These are phyloP conservation scores for Pygoscelis antarcticus DNA, from an alignment of 2,113 vertebrate species.

Conservation along the genomic window DNA sequence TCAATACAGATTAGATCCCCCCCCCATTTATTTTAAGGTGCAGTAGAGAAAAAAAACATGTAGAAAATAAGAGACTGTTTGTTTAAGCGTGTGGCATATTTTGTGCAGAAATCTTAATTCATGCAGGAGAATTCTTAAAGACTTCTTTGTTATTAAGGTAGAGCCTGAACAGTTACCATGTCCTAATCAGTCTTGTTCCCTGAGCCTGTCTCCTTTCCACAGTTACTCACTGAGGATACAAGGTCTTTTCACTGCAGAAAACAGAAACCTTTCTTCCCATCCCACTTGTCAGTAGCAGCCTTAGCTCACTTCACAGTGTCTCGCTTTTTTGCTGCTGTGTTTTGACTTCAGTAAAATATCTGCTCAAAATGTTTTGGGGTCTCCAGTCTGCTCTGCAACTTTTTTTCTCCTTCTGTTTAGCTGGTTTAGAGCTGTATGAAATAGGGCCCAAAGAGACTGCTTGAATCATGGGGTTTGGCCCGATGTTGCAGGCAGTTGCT, in stretches of 20 bases:
- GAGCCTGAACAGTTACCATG: background rate
- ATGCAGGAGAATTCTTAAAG: constrained; percentile 32
- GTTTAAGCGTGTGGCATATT: background rate
- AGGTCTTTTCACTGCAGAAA: background rate
- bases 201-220: background rate
- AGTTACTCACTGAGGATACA: background rate
- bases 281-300: background rate
- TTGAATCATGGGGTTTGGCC: background rate
- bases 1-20: constrained; percentile 9
- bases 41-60: background rate
- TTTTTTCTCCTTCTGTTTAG: background rate
- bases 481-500: background rate
- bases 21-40: constrained; percentile 31
- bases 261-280: background rate
- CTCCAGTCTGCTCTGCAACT: background rate
- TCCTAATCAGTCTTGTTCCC: background rate
- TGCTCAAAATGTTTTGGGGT: background rate
- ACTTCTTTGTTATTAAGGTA: constrained; percentile 44
- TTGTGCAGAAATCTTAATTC: constrained; percentile 23
- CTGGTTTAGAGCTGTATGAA: background rate
- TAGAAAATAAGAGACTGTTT: constrained; percentile 33
- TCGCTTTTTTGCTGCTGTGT: background rate
- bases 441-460: background rate
- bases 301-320: background rate
- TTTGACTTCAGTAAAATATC: background rate